Base-by-base conservation (phyloP, 1,140 invertebrate species). In the Brachionus angularis region DNA sequence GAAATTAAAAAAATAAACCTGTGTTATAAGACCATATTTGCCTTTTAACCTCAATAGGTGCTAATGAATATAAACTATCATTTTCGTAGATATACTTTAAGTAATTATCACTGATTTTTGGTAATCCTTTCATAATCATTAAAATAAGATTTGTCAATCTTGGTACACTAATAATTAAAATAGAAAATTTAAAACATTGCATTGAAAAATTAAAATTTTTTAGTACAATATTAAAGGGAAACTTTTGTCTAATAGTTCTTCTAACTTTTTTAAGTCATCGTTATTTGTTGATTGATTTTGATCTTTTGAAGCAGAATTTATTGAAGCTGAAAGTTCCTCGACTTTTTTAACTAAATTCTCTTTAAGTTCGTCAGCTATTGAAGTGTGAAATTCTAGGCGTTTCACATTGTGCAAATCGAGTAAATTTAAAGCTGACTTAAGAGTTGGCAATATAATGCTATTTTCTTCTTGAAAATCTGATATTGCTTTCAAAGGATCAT, bases 1-100 rank as follows among this genome's bases (percentile, higher is more conserved):
- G 16, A 42, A 12, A 0, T 1, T 16, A 5, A 1, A 7, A 21
- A 16, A 96, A 96, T 36, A 96, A 80, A 31, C 90, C 90, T 79
- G 96, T 93, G 82, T 96, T 95, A 75, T 96, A 91, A 77, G 93
- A 91, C 94, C 94, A 98, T 69, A 98, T 96, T 79, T 97, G 93
- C 50, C 93, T 83, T 81, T 97, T 97, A 0, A 97, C 93, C 84
- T 96, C 92, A 2, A 92, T 94, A 75, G 96, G 91, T 21, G 92
- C 93, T 73, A 94, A 91, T 74, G 89, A 88, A 79, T 97, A 97
- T 0, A 97, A 80, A 78, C 94, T 91, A 74, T 90, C 88, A 79
- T 98, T 93, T 55, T 88, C 84, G 0, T 96, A 80, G 77, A 81
- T 77, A 50, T 75, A 74, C 42, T 67, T 18, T 16, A 73, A n/a